Evolutionary conservation across 2,113 vertebrate genomes (phyloP), one percentile per base, ranked within the genome.

Genomic region (Planiliza haematocheilus): DNA sequence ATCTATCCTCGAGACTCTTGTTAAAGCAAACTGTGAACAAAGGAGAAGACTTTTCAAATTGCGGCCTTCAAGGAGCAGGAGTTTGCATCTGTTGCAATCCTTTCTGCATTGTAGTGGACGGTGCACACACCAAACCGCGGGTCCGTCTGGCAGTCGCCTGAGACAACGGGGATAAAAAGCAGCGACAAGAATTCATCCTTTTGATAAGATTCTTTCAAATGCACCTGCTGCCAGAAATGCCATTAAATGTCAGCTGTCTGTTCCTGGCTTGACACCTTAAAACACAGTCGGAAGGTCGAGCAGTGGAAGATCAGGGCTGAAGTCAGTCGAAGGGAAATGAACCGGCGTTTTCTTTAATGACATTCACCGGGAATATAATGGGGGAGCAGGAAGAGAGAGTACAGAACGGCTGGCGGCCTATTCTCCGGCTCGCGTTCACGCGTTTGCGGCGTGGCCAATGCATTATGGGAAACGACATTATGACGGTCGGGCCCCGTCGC

Each of bases 191-290:
- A 75, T 77, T 70, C 18, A 42, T 66, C 56, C 37, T 43, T 78
- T 81, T 79, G 86, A 84, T 76, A 79, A 74, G 79, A 89, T 81
- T 89, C 85, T 81, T 83, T 86, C 7, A 45, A 88, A 57, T 70
- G 66, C 84, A 87, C 81, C 78, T 74, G 58, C 83, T 71, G 79
- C 73, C 77, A 58, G 79, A 85, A 87, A 91, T 84, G 81, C 69
- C 80, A 84, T 74, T 79, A 84, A 88, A 88, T 87, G 86, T 89
- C 88, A 88, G 72, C 76, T 77, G 74, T 70, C 74, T 68, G 70
- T 80, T 74, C 30, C 46, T 43, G 73, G 45, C 59, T 46, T 21
- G 55, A 83, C 60, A 72, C 81, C 78, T 84, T 50, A 64, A 70
- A 77, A 74, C 59, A 30, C 65, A 24, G 41, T 12, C 13, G 1